Evolutionary conservation across 2,888 invertebrate species (phyloP).

Genomic region (Heliconius ethilla): DNA sequence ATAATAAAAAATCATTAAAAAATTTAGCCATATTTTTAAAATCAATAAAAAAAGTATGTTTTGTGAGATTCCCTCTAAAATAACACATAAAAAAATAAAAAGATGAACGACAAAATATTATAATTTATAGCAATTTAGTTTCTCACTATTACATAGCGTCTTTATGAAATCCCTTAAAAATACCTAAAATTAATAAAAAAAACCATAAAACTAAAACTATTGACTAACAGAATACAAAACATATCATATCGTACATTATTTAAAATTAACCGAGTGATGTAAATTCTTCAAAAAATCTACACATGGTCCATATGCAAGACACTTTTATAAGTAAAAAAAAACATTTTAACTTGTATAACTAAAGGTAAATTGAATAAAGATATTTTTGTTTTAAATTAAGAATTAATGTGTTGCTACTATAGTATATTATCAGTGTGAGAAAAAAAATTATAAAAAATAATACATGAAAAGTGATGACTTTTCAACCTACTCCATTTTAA

Average conservation of each 20-base stretch:
- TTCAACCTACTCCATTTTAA: background rate
- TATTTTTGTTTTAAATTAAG: background rate
- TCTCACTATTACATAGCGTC: slow-evolving; percentile 3
- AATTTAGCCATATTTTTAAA: background rate
- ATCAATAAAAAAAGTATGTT: background rate
- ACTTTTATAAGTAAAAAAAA: background rate
- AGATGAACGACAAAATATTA: background rate
- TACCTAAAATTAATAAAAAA: background rate
- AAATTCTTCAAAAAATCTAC: background rate
- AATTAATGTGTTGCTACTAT: background rate
- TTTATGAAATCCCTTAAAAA: background rate
- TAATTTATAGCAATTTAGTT: background rate
- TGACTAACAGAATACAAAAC: slow-evolving; percentile 5
- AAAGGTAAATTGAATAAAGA: background rate
- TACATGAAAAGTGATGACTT: background rate
- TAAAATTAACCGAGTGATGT: background rate
- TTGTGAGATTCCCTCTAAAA: background rate
- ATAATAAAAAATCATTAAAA: slow-evolving; percentile 42
- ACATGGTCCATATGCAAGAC: slow-evolving; percentile 14
- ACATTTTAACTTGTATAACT: background rate
- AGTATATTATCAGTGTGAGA: background rate
- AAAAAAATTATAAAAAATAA: background rate
- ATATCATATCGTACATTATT: background rate
- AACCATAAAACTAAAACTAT: background rate
- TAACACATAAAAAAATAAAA: background rate